Conservation (phyloP, 2,113 vertebrate species). For the Dascyllus trimaculatus region DNA sequence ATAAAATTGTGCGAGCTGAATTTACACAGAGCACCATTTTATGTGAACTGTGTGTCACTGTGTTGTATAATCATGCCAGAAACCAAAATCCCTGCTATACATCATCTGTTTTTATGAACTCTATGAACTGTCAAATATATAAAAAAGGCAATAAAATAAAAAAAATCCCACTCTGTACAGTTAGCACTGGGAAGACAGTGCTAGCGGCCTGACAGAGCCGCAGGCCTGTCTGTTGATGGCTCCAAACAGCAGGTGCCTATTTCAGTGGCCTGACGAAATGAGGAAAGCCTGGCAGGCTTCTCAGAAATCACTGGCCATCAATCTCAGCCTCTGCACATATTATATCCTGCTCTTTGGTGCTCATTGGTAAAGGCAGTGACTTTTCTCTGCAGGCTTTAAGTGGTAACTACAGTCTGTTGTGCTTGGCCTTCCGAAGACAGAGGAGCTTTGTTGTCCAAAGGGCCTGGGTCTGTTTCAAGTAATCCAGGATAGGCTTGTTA, state of each 20-base stretch:
- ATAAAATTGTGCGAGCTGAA: not conserved
- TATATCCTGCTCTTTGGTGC: conserved; percentile 35
- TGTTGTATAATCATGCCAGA: not conserved
- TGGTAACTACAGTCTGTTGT: conserved; percentile 49
- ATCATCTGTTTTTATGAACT: not conserved
- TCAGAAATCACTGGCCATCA: conserved; percentile 79
- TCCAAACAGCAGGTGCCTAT: conserved; percentile 83
- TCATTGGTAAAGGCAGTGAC: conserved; percentile 33
- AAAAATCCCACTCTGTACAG: not conserved
- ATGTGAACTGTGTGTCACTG: not conserved
- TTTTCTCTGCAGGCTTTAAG: conserved; percentile 53
- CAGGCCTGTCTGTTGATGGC: conserved; percentile 73
- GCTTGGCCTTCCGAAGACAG: conserved; percentile 50
- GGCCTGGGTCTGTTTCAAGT: conserved; percentile 94
- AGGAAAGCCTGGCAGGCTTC: conserved; percentile 76
- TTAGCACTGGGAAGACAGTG: not conserved
- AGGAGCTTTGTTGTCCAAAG: conserved; percentile 53
- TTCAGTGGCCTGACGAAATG: conserved; percentile 80
- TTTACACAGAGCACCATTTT: not conserved
- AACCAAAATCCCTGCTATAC: not conserved
- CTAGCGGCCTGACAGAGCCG: conserved; percentile 69
- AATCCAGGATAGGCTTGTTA: conserved; percentile 99
- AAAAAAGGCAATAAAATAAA: not conserved
- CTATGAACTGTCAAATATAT: not conserved
- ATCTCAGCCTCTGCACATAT: conserved; percentile 66